phyloP scores from a whole-genome alignment of 2,888 invertebrate species.

The Cheilosia vernalis region DNA sequence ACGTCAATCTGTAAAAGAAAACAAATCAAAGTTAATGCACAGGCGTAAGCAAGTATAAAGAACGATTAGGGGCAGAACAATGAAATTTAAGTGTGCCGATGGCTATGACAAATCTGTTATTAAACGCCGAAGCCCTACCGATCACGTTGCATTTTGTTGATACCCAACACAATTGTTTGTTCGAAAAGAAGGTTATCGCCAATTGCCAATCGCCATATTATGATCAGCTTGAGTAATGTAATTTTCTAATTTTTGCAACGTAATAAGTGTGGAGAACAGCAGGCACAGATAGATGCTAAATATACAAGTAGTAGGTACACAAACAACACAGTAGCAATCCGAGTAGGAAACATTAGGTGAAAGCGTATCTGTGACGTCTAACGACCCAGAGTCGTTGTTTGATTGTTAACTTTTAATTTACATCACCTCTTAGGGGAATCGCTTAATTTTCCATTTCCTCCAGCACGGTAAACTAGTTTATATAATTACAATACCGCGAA shows the following conservation, averaged over 20 bases:
- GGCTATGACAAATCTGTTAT: constrained; percentile 44
- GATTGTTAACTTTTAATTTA: neutral
- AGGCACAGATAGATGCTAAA: neutral
- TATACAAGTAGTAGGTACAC: neutral
- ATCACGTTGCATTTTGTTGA: constrained; percentile 28
- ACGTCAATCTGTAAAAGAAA: constrained; percentile 65
- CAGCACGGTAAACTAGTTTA: constrained; percentile 29
- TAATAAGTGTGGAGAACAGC: neutral
- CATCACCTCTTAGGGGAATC: neutral
- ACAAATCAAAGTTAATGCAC: constrained; percentile 32
- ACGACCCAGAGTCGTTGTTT: neutral
- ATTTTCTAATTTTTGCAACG: constrained; percentile 27
- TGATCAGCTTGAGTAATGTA: neutral
- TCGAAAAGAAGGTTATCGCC: neutral
- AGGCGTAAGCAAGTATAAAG: neutral
- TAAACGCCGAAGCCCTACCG: neutral
- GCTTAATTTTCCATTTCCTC: constrained; percentile 3
- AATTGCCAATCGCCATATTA: neutral
- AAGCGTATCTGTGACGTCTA: constrained; percentile 37
- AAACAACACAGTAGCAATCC: too few species aligned
- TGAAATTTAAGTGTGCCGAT: constrained; percentile 52
- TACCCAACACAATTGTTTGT: constrained; percentile 20
- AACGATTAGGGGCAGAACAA: constrained; percentile 42
- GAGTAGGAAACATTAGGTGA: constrained; percentile 19
- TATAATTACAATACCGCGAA: constrained; percentile 21